phyloP scores from a whole-genome alignment of 2,888 invertebrate genomes.

The Pantelozetes paolii region DNA sequence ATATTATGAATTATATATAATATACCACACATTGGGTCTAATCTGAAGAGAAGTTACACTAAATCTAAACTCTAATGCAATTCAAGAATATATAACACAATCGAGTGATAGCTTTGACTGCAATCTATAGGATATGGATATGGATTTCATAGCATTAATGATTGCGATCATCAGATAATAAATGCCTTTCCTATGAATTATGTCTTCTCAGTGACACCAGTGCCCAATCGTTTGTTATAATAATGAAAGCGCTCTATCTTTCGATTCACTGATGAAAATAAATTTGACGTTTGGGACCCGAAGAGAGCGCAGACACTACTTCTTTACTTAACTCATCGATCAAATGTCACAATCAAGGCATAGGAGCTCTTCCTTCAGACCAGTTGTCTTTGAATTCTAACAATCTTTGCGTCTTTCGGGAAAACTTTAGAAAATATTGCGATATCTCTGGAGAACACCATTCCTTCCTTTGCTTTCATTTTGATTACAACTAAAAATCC shows the following conservation, averaged over 20 bases:
- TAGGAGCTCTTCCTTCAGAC: background rate
- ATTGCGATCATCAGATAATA: conserved; percentile 42
- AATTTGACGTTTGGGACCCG: conserved; percentile 36
- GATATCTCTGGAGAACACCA: conserved; percentile 6
- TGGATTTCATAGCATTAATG: conserved; percentile 35
- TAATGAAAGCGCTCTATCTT: conserved; percentile 20
- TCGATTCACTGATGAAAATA: conserved; percentile 39
- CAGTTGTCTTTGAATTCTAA: conserved; percentile 17
- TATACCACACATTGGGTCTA: background rate
- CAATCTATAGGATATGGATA: conserved; percentile 27
- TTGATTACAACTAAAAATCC: conserved; percentile 20
- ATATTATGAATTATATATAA: conserved; percentile 29
- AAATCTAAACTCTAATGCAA: conserved; percentile 30
- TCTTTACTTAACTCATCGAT: conserved; percentile 35
- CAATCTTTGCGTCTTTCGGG: background rate
- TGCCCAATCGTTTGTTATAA: conserved; percentile 38
- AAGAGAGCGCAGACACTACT: conserved; percentile 27
- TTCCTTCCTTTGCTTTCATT: conserved; percentile 27
- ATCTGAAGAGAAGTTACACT: conserved; percentile 19
- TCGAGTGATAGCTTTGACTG: conserved; percentile 3
- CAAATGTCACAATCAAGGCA: conserved; percentile 23
- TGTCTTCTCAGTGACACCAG: conserved; percentile 29
- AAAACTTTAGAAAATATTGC: conserved; percentile 22
- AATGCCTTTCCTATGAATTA: conserved; percentile 40
- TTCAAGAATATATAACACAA: conserved; percentile 30